Percentiles rank a stretch among this genome's conserved stretches.
phyloP scores from a whole-genome alignment of 2,113 vertebrate species.

The Vulpes lagopus region DNA sequence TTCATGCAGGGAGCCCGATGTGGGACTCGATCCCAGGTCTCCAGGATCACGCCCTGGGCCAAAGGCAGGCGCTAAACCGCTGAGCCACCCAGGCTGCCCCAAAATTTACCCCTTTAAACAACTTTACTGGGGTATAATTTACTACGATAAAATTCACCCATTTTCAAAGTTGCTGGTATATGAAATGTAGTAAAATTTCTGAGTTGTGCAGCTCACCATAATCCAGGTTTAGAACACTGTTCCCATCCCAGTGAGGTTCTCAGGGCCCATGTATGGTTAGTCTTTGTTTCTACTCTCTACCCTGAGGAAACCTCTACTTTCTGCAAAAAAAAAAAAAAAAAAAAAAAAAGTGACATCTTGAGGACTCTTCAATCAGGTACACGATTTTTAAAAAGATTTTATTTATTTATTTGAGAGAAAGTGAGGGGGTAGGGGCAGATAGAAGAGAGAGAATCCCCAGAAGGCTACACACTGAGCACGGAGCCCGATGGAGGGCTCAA shows the following conservation, averaged over 20 bases:
- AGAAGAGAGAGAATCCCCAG: neutral
- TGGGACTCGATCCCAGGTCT: no score
- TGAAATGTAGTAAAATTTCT: neutral
- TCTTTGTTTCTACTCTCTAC: neutral
- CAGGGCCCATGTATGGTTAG: neutral
- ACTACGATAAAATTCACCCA: neutral
- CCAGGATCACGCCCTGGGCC: no score
- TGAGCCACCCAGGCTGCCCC: no score
- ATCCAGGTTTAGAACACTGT: conserved; percentile 22
- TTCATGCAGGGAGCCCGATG: no score
- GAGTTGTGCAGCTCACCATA: neutral
- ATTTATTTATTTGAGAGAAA: neutral
- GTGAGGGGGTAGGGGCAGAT: neutral
- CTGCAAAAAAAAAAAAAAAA: neutral
- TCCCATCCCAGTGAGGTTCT: neutral
- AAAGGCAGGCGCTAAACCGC: no score
- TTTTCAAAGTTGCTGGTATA: neutral
- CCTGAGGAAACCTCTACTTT: neutral
- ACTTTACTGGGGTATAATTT: conserved; percentile 34
- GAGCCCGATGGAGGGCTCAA: fast-evolving
- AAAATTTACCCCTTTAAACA: conserved; percentile 42
- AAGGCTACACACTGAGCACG: neutral
- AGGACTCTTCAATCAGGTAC: neutral
- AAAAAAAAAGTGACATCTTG: neutral
- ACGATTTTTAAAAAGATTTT: neutral